A percentile compares a stretch with the other conserved stretches of the same genome.
Conservation (phyloP, 1,140 invertebrate species). For the Cydia pomonella region DNA sequence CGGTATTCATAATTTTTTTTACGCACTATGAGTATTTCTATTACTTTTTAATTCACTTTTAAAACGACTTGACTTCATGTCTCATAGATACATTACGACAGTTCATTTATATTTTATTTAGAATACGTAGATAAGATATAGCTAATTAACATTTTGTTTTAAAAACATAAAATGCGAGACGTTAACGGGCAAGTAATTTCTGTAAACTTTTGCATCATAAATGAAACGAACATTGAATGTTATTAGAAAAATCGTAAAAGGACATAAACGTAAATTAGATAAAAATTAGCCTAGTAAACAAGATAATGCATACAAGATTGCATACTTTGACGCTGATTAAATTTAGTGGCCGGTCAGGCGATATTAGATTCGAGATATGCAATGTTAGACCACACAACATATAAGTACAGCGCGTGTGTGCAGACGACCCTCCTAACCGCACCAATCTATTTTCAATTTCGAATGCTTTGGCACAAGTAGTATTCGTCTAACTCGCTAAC, state of each 20-base stretch:
- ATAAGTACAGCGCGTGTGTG: slow-evolving; percentile 23
- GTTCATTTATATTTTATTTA: too few species aligned
- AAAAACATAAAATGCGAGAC: too few species aligned
- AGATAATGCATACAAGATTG: slow-evolving; percentile 10
- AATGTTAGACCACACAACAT: slow-evolving; percentile 27
- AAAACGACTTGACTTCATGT: too few species aligned
- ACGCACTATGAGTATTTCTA: too few species aligned
- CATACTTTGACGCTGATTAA: slow-evolving; percentile 14
- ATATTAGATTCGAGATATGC: slow-evolving; percentile 28
- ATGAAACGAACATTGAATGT: not conserved
- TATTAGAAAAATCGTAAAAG: not conserved
- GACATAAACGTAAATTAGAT: not conserved
- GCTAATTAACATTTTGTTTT: too few species aligned
- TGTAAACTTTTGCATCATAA: too few species aligned
- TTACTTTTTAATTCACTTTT: too few species aligned
- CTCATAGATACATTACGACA: too few species aligned
- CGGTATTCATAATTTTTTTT: too few species aligned
- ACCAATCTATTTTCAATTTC: slow-evolving; percentile 33
- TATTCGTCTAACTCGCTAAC: slow-evolving; percentile 29
- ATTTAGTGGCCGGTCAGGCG: slow-evolving; percentile 15
- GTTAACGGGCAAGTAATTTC: too few species aligned
- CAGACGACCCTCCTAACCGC: slow-evolving; percentile 26
- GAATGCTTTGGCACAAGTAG: slow-evolving; percentile 33
- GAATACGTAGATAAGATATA: too few species aligned
- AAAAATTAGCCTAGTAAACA: not conserved